Conservation (phyloP, 2,113 vertebrate genomes). For the Trematocara zebra region DNA sequence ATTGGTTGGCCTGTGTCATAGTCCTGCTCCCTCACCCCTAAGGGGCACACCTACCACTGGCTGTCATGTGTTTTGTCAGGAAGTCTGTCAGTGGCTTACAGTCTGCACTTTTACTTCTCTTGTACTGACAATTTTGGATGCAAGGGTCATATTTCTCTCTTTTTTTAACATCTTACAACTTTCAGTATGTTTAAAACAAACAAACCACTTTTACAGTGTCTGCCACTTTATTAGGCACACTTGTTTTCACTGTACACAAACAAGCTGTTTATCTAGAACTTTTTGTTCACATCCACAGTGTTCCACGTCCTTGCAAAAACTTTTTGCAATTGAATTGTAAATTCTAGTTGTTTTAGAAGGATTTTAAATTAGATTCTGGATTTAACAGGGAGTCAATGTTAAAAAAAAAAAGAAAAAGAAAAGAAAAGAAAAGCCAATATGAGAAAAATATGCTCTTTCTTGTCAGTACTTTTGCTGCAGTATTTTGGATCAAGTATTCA, state of each 20-base stretch:
- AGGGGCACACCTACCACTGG: neutral
- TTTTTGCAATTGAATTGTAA: neutral
- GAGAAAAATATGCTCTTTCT: neutral
- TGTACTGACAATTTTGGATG: neutral
- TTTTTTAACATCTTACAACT: neutral
- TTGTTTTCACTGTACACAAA: neutral
- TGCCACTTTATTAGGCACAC: neutral
- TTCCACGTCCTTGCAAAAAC: neutral
- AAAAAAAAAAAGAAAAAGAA: neutral
- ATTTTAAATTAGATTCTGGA: neutral
- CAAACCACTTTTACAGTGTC: neutral
- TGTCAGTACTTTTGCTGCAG: neutral
- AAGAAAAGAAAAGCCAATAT: neutral
- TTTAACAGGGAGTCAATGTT: neutral
- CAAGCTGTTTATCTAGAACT: neutral
- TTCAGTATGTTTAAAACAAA: neutral
- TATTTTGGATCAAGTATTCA: neutral
- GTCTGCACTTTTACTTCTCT: neutral
- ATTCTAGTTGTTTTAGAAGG: neutral
- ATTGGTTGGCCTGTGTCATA: neutral
- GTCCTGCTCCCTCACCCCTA: neutral
- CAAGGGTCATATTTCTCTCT: neutral
- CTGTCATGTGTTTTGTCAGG: neutral
- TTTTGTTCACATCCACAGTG: neutral
- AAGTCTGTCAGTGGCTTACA: neutral